phyloP scores from a whole-genome alignment of 2,113 vertebrate genomes.

The Otus sunia region DNA sequence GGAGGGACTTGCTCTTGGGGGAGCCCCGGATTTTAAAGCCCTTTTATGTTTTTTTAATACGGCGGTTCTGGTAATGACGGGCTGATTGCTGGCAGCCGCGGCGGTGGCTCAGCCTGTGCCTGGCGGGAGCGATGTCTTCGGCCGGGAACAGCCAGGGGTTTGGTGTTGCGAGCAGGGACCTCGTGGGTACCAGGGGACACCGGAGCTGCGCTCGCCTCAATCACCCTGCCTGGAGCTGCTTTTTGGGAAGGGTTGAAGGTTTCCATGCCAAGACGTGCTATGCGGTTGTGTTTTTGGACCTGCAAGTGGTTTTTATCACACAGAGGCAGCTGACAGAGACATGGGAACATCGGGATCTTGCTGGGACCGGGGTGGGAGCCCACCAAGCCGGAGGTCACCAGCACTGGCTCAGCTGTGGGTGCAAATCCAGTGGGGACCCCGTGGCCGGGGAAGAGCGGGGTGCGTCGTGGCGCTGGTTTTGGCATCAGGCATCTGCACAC shows the following conservation, averaged over 20 bases:
- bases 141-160: background rate
- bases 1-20: background rate
- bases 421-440: background rate
- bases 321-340: background rate
- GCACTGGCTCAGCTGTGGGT: rapidly evolving
- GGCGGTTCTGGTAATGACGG: background rate
- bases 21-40: background rate
- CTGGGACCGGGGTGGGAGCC: background rate
- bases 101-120: background rate
- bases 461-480: background rate
- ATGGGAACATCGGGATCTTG: background rate
- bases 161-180: background rate
- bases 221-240: background rate
- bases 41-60: background rate
- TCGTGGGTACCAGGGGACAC: rapidly evolving
- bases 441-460: rapidly evolving
- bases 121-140: rapidly evolving
- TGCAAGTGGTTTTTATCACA: background rate
- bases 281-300: rapidly evolving
- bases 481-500: background rate
- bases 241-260: background rate
- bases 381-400: background rate
- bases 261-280: background rate
- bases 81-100: background rate
- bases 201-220: rapidly evolving